Conservation (phyloP, 2,888 invertebrate genomes). For the Carterocephalus palaemon region DNA sequence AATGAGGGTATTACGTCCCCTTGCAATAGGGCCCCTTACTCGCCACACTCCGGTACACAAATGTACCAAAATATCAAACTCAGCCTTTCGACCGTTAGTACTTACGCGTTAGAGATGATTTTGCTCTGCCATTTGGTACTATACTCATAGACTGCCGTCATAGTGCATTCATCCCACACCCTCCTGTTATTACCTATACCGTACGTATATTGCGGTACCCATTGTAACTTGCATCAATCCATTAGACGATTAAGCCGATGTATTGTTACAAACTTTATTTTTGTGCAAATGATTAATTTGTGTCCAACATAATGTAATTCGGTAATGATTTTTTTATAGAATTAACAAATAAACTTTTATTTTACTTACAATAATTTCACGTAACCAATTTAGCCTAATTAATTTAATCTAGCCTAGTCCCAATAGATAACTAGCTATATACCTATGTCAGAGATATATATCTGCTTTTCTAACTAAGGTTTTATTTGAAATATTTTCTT, state of each 20-base stretch:
- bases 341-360: not conserved
- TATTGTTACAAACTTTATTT: slow-evolving; percentile 50
- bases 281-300: slow-evolving; percentile 37
- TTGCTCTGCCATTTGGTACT: slow-evolving; percentile 33
- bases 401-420: too few relatives aligned
- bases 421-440: too few relatives aligned
- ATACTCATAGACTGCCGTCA: slow-evolving; percentile 45
- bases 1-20: slow-evolving; percentile 58
- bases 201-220: slow-evolving; percentile 70
- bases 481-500: too few relatives aligned
- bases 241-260: slow-evolving; percentile 68
- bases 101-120: slow-evolving; percentile 43
- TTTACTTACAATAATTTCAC: too few relatives aligned
- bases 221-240: slow-evolving; percentile 67
- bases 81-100: slow-evolving; percentile 37
- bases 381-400: too few relatives aligned
- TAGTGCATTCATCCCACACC: slow-evolving; percentile 70
- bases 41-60: slow-evolving; percentile 63
- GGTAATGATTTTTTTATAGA: not conserved
- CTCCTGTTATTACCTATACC: slow-evolving; percentile 68
- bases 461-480: too few relatives aligned
- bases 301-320: slow-evolving; percentile 29
- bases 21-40: slow-evolving; percentile 61
- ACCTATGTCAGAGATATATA: too few relatives aligned
- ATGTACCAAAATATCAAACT: slow-evolving; percentile 41